Evolutionary conservation across 1,140 invertebrate species (phyloP), one percentile per base, ranked within the genome.

Genomic region (Adoxophyes honmai): DNA sequence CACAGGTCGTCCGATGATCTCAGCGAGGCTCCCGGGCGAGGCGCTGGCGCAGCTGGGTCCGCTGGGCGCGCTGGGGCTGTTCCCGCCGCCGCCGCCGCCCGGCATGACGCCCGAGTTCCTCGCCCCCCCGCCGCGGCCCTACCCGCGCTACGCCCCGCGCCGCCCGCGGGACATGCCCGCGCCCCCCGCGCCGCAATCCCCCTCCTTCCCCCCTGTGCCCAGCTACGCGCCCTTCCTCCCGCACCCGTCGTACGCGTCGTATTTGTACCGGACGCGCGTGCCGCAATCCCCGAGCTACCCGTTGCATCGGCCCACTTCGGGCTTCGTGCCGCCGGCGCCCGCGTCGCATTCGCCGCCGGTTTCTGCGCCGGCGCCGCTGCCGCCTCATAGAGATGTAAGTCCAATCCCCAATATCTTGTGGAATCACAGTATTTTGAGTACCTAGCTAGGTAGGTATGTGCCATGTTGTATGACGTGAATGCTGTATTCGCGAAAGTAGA

Each of bases 1-100:
- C 73, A 4, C 83, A 90, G 88, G 75, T 56, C 80, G 62, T 78
- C 85, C 80, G 85, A 90, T 90, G 88, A 88, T 90, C 78, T 89
- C 88, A 55, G 88, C 85, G 75, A 87, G 86, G 64, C 82, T 87
- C 67, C 86, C 87, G 75, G 81, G 87, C 74, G 88, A 89, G 81
- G 88, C 86, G 74, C 86, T 88, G 68, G 81, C 77, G 66, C 84
- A 85, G 73, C 80, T 89, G 68, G 83, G 81, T 57, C 83, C 79
- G 75, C 75, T 83, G 16, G 65, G 68, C 73, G 79, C 81, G 54
- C 42, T 48, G 42, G 42, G 42, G 15, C 42, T 48, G 42, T 48
- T 21, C 42, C 78, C 82, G 55, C 74, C 79, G 57, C 71, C 75
- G 44, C 66, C 73, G 51, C 64, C 67, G 52, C 75, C 71, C 61